Evolutionary conservation across 2,888 invertebrate genomes (phyloP).

Genomic region (Emmelina monodactyla): DNA sequence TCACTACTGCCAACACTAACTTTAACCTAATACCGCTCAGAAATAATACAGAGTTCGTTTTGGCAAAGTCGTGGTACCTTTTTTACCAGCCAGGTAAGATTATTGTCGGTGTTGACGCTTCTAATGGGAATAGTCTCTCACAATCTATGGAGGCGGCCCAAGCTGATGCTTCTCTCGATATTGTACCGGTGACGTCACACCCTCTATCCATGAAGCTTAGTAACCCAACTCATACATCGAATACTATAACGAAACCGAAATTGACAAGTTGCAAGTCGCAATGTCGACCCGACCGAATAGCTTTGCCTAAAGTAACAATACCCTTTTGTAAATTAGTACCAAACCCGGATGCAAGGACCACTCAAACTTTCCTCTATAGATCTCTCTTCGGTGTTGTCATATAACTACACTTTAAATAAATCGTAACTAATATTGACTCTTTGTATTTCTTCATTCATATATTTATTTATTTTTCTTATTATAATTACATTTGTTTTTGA

Average conservation of each 20-base stretch:
- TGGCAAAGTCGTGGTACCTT: conserved; percentile 30
- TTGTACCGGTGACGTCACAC: conserved; percentile 47
- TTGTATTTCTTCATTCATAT: conserved; percentile 12
- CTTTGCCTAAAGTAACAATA: conserved; percentile 16
- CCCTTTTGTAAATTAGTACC: conserved; percentile 10
- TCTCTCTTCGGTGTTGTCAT: conserved; percentile 30
- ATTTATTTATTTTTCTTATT: conserved; percentile 19
- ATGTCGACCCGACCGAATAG: conserved; percentile 13
- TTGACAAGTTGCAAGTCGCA: not conserved
- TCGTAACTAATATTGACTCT: conserved; percentile 3
- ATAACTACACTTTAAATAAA: conserved; percentile 15
- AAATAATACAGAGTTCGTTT: conserved; percentile 20
- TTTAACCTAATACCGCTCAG: conserved; percentile 36
- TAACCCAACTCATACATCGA: no score
- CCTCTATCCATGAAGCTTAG: conserved; percentile 36
- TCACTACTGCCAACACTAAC: conserved; percentile 1
- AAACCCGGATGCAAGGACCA: conserved; percentile 75
- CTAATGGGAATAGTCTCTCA: conserved; percentile 33
- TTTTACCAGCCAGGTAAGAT: conserved; percentile 40
- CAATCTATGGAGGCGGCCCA: conserved; percentile 25
- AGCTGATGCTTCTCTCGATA: conserved; percentile 44
- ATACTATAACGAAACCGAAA: not conserved
- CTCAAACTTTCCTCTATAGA: conserved; percentile 74
- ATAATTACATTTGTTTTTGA: conserved; percentile 28
- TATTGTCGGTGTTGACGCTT: conserved; percentile 53